These are phyloP conservation scores for Toxonevra muliebris DNA, from an alignment of 2,888 invertebrate genomes.

Conservation along the genomic window DNA sequence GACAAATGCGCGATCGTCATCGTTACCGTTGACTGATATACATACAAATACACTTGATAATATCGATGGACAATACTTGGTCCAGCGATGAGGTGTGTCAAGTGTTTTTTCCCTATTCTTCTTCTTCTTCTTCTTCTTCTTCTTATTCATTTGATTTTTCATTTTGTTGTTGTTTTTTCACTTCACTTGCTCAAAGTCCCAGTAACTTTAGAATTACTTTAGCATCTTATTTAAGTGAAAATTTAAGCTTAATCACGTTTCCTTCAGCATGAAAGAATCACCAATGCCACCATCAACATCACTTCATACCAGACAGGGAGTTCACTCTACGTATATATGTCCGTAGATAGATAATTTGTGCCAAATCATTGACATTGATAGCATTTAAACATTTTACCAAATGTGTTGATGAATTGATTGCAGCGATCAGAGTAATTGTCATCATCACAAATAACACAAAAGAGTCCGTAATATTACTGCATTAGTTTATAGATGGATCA, in stretches of 20 bases:
- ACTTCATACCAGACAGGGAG: background rate
- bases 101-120: slow-evolving; percentile 36
- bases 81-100: slow-evolving; percentile 52
- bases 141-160: background rate
- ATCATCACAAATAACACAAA: slow-evolving; percentile 4
- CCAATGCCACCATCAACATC: slow-evolving; percentile 42
- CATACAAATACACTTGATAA: background rate
- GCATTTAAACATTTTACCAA: slow-evolving; percentile 35
- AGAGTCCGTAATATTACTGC: too few species aligned
- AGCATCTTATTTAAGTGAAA: slow-evolving; percentile 37
- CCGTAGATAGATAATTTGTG: slow-evolving; percentile 46
- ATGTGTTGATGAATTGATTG: slow-evolving; percentile 34
- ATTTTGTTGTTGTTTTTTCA: background rate
- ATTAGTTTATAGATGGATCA: too few species aligned
- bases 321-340: too few species aligned
- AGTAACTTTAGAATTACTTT: slow-evolving; percentile 8
- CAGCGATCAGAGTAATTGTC: slow-evolving; percentile 12
- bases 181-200: background rate
- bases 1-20: background rate
- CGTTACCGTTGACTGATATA: background rate
- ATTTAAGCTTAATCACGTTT: slow-evolving; percentile 38
- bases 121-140: background rate
- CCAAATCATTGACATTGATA: slow-evolving; percentile 22
- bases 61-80: background rate
- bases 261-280: slow-evolving; percentile 14